These are phyloP conservation scores for Colostygia pectinataria DNA, from an alignment of 2,888 invertebrate genomes.

Conservation along the genomic window DNA sequence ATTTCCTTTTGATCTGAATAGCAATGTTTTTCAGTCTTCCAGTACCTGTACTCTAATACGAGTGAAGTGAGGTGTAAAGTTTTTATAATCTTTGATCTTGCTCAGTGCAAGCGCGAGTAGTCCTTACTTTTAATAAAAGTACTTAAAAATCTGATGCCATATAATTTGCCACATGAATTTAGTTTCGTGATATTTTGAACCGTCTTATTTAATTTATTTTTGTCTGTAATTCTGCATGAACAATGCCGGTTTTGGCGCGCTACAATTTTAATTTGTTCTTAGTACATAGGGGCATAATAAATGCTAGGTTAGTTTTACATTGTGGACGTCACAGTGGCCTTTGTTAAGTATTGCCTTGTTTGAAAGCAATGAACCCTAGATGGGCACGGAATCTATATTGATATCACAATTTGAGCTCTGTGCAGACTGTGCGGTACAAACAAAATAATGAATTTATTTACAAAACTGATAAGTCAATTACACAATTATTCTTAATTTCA, in stretches of 20 bases:
- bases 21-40: constrained; percentile 81
- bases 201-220: constrained; percentile 72
- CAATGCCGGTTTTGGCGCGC: constrained; percentile 57
- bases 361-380: constrained; percentile 64
- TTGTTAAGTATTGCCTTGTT: constrained; percentile 69
- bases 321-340: constrained; percentile 76
- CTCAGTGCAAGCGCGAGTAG: constrained; percentile 44
- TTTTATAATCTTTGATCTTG: constrained; percentile 43
- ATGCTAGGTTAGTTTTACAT: constrained; percentile 74
- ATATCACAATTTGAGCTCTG: constrained; percentile 22
- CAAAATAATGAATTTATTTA: neutral
- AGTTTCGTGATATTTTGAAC: constrained; percentile 77
- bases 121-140: constrained; percentile 68
- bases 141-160: constrained; percentile 81
- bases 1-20: constrained; percentile 74
- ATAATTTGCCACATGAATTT: constrained; percentile 80
- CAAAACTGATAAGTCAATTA: constrained; percentile 10
- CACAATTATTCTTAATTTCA: constrained; percentile 8
- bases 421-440: constrained; percentile 26
- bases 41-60: constrained; percentile 60
- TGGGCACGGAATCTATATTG: constrained; percentile 15
- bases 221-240: constrained; percentile 64
- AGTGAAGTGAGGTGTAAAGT: constrained; percentile 46
- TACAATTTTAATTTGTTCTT: constrained; percentile 52
- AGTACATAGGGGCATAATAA: constrained; percentile 66